A percentile compares a stretch with the other conserved stretches of the same genome.
phyloP scores from a whole-genome alignment of 1,140 invertebrate species.

The Pogonomyrmex californicus region DNA sequence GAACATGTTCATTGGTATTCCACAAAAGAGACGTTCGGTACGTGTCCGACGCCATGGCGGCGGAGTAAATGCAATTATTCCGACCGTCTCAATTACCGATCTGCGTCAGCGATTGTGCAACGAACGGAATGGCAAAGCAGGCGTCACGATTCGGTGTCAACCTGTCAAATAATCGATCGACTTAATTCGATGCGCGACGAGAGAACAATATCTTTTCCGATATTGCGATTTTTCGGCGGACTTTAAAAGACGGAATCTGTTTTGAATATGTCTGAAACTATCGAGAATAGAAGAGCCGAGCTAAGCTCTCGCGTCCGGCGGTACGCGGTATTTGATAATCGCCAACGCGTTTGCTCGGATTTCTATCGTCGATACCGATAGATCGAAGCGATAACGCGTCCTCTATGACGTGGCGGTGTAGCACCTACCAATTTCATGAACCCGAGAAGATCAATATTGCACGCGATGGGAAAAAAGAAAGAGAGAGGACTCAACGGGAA shows the following conservation, averaged over 20 bases:
- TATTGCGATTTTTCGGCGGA: neutral
- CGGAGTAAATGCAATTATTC: conserved; percentile 81
- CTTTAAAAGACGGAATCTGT: neutral
- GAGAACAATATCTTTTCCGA: neutral
- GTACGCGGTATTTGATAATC: conserved; percentile 42
- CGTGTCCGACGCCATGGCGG: conserved; percentile 74
- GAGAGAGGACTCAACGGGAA: conserved; percentile 17
- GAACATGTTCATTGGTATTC: conserved; percentile 80
- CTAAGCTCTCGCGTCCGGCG: neutral
- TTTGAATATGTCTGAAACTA: neutral
- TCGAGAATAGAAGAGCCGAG: neutral
- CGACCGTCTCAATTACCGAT: conserved; percentile 82
- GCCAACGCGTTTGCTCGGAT: conserved; percentile 55
- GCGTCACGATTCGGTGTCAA: conserved; percentile 32
- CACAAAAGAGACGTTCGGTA: conserved; percentile 71
- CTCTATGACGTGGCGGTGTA: conserved; percentile 21
- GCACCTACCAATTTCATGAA: conserved; percentile 64
- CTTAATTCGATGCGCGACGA: neutral
- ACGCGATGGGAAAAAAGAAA: neutral
- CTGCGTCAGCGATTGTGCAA: conserved; percentile 81
- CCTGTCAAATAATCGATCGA: conserved; percentile 9
- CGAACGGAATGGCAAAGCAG: conserved; percentile 73
- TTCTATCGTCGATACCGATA: conserved; percentile 34
- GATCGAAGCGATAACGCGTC: conserved; percentile 18
- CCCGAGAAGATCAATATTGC: conserved; percentile 67